phyloP scores from a whole-genome alignment of 2,797 vertebrate genomes.

The Macropus fuliginosus region DNA sequence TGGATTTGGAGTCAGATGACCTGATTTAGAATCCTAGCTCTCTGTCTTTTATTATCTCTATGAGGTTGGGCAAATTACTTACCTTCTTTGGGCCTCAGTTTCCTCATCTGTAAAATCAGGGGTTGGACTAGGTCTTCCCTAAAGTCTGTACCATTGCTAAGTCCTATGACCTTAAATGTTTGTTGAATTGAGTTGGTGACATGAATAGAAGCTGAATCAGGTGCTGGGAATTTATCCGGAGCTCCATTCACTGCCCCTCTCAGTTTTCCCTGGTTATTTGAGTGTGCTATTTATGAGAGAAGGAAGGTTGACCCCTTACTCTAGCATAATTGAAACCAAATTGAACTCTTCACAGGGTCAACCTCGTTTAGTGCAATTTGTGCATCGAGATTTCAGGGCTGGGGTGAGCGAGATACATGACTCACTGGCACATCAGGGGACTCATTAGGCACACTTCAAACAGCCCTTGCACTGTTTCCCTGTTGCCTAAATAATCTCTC shows the following conservation, averaged over 20 bases:
- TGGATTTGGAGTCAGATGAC: background rate
- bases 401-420: background rate
- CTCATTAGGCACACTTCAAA: background rate
- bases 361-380: background rate
- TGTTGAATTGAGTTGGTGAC: background rate
- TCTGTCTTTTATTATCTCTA: background rate
- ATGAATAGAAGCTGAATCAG: background rate
- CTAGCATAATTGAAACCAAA: slow-evolving; percentile 20
- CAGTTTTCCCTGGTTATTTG: background rate
- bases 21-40: background rate
- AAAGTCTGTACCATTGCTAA: background rate
- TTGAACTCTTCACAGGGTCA: background rate
- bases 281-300: slow-evolving; percentile 4
- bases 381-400: background rate
- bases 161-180: background rate
- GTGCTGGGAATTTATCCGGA: background rate
- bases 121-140: background rate
- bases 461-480: background rate
- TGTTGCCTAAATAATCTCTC: background rate
- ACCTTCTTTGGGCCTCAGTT: background rate
- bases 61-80: background rate
- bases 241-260: background rate
- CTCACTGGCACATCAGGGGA: background rate
- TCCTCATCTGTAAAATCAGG: slow-evolving; percentile 17
- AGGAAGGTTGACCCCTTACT: background rate